Percentiles rank a stretch among this genome's conserved stretches.
Evolutionary conservation across 2,113 vertebrate genomes (phyloP).

Genomic region (Marmota monax): DNA sequence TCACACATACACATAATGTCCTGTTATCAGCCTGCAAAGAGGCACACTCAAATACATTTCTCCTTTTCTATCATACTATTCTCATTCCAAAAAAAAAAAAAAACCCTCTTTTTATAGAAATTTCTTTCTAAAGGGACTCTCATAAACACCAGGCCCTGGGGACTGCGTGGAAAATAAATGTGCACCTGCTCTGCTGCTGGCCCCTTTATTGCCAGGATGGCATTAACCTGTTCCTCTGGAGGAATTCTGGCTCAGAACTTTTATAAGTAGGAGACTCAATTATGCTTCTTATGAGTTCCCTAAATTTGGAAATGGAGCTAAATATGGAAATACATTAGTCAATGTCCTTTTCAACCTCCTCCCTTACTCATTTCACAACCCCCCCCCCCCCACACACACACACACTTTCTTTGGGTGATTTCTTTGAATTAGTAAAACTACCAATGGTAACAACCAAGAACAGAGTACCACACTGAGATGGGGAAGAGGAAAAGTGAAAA

Average conservation of each 20-base stretch:
- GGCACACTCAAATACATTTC: neutral
- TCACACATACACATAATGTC: neutral
- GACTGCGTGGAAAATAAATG: neutral
- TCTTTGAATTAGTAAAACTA: constrained; percentile 55
- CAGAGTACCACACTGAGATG: neutral
- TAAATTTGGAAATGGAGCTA: constrained; percentile 80
- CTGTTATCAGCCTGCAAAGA: neutral
- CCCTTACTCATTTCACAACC: constrained; percentile 44
- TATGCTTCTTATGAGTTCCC: constrained; percentile 79
- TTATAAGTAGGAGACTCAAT: constrained; percentile 79
- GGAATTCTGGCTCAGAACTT: constrained; percentile 77
- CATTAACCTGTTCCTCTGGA: constrained; percentile 71
- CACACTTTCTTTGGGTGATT: constrained; percentile 43
- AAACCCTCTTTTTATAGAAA: constrained; percentile 56
- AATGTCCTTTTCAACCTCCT: constrained; percentile 70
- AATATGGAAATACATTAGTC: constrained; percentile 78
- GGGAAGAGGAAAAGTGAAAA: neutral
- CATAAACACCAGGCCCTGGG: constrained; percentile 28
- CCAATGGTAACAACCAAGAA: neutral
- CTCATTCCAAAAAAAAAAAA: constrained; percentile 44
- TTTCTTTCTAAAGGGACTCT: constrained; percentile 36
- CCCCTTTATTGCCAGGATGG: constrained; percentile 53
- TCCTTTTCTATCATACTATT: neutral
- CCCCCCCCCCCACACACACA: too few species aligned
- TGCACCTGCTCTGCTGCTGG: neutral